Base-by-base conservation (phyloP, 2,113 vertebrate species). In the Gracilinanus agilis region DNA sequence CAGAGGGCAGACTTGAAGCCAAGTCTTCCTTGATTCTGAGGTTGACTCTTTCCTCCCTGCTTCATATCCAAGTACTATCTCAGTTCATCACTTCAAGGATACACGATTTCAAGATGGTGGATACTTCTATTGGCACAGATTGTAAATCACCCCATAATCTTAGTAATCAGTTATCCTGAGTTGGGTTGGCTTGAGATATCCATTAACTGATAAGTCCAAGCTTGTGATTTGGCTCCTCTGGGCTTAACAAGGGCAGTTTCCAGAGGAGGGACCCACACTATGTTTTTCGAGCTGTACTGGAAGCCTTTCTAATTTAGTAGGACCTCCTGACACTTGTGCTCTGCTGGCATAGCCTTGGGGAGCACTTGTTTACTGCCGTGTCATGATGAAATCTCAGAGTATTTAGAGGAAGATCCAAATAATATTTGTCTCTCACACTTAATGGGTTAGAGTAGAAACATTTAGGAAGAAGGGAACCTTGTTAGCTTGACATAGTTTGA, bases 391-490 rank as follows among this genome's bases (percentile, higher is more conserved):
- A 16, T 55, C 55, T 55, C 55, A 55, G 16, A 55, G 55, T 55
- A 55, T 4, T 55, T 55, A 55, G 54, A 21, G 34, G n/a, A 83
- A 16, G n/a, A 83, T 83, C 5, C 67, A 83, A 90, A 83, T 49
- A 55, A 24, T 90, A 92, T 89, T 91, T 58, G 19, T 91, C 54
- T 13, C 19, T 91, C 24, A 75, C 23, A 67, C 91, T 92, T 92
- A 89, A 94, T 94, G 92, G 53, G 34, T 90, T 89, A 55, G 89
- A 83, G 58, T 49, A 53, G 55, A 29, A 49, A 93, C 96, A n/a
- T 92, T 92, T 94, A 94, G 27, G 58, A 67, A 93, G 24, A 9
- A 11, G 92, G 13, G 55, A 56, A 96, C 94, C 92, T 49, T 53
- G 92, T 53, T 88, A 88, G 10, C 55, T 95, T 24, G 55, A 88